These are phyloP conservation scores for Drosophila albomicans DNA, from an alignment of 1,140 invertebrate genomes.

Conservation along the genomic window DNA sequence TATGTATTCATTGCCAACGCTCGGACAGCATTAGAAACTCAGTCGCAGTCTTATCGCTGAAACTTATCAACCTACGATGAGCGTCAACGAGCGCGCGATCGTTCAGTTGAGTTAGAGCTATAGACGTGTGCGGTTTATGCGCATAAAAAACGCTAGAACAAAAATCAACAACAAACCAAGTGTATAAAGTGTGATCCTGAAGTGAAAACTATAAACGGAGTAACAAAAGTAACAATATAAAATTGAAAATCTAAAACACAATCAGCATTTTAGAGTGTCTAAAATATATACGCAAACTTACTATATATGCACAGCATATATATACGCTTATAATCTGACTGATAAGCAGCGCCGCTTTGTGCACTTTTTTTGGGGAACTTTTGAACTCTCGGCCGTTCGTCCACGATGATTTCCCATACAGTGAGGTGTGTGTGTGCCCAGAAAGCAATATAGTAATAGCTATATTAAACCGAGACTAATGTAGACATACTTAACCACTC, in stretches of 20 bases:
- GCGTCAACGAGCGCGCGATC: slow-evolving; percentile 2
- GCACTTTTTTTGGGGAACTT: slow-evolving; percentile 28
- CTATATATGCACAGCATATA: slow-evolving; percentile 16
- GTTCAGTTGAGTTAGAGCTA: slow-evolving; percentile 56
- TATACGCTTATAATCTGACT: slow-evolving; percentile 18
- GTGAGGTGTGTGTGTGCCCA: slow-evolving; percentile 58
- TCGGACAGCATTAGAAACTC: slow-evolving; percentile 46
- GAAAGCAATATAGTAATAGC: not conserved
- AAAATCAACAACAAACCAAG: no score
- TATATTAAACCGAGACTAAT: not conserved
- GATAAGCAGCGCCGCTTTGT: slow-evolving; percentile 33
- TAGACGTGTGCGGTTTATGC: slow-evolving; percentile 44
- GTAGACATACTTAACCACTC: not conserved
- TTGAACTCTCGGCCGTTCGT: slow-evolving; percentile 26
- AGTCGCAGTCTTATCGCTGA: slow-evolving; percentile 45
- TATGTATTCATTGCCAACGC: not conserved
- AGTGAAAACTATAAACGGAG: not conserved
- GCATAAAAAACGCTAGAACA: not conserved
- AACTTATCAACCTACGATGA: slow-evolving; percentile 48
- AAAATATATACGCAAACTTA: not conserved
- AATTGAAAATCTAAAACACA: not conserved
- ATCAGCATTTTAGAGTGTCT: not conserved
- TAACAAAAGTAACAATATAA: not conserved
- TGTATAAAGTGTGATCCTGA: not conserved
- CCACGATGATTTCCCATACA: slow-evolving; percentile 80